Evolutionary conservation across 2,113 vertebrate genomes (phyloP).

Genomic region (Chloebia gouldiae): DNA sequence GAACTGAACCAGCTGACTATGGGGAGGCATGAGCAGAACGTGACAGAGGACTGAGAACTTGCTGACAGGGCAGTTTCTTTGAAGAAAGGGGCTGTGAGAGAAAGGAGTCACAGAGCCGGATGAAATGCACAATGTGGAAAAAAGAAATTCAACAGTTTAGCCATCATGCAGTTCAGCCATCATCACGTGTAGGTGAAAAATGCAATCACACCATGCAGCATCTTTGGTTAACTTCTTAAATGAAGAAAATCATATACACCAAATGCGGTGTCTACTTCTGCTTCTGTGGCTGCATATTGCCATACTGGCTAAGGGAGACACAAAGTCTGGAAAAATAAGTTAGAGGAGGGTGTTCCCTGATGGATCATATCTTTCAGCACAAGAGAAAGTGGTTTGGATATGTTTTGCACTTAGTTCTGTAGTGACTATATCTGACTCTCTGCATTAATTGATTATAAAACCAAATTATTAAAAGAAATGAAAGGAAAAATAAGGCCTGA

Average conservation of each 20-base stretch:
- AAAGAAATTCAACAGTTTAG: neutral
- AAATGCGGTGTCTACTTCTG: neutral
- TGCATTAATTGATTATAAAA: neutral
- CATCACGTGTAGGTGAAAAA: neutral
- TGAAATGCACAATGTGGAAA: neutral
- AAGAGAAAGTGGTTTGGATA: neutral
- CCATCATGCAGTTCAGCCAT: neutral
- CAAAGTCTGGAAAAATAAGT: neutral
- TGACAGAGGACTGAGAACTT: neutral
- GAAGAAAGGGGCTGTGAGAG: neutral
- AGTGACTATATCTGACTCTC: neutral
- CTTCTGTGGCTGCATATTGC: neutral
- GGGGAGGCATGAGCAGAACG: neutral
- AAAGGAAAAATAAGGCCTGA: neutral
- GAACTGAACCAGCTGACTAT: conserved; percentile 24
- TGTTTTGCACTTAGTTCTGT: neutral
- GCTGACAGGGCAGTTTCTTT: conserved; percentile 27
- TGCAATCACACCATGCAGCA: neutral
- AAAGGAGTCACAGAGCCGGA: neutral
- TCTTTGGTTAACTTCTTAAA: neutral
- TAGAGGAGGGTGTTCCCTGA: neutral
- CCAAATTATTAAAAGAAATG: neutral
- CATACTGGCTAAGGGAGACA: neutral
- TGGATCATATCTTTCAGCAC: neutral
- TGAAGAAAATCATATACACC: neutral